Percentiles rank a stretch among this genome's conserved stretches.
Evolutionary conservation across 2,888 invertebrate genomes (phyloP).

Genomic region (Lomographa bimaculata): DNA sequence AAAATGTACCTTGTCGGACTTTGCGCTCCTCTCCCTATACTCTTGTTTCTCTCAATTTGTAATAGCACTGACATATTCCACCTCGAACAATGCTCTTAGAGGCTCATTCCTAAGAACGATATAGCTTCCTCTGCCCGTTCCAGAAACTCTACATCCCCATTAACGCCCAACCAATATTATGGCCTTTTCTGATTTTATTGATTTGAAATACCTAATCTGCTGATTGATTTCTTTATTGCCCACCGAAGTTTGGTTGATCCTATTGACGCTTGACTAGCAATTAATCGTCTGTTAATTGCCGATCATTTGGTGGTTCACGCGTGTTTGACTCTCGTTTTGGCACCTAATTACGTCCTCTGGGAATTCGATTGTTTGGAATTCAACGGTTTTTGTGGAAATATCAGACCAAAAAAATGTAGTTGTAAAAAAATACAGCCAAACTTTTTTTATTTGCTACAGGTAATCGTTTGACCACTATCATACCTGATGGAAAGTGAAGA

Average conservation of each 20-base stretch:
- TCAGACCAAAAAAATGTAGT: no score
- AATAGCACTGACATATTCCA: no score
- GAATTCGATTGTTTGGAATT: conserved; percentile 51
- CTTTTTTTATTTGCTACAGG: no score
- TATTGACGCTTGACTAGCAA: conserved; percentile 70
- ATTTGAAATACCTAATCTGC: conserved; percentile 81
- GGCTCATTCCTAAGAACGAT: no score
- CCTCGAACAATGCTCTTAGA: no score
- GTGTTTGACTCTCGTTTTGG: conserved; percentile 69
- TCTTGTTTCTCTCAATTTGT: no score
- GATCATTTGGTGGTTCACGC: conserved; percentile 73
- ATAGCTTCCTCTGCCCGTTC: no score
- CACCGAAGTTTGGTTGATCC: conserved; percentile 66
- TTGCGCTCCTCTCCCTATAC: no score
- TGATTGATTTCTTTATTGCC: conserved; percentile 83
- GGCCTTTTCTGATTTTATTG: conserved; percentile 79
- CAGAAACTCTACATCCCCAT: conserved; percentile 44
- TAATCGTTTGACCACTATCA: no score
- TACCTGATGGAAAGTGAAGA: no score
- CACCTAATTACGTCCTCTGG: conserved; percentile 76
- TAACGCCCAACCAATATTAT: conserved; percentile 59
- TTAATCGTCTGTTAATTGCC: conserved; percentile 75
- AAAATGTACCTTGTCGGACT: no score
- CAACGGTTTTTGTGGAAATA: conserved; percentile 41
- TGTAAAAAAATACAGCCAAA: no score